Percentiles rank a stretch among this genome's conserved stretches.
Evolutionary conservation across 2,113 vertebrate genomes (phyloP).

Genomic region (Dascyllus trimaculatus): DNA sequence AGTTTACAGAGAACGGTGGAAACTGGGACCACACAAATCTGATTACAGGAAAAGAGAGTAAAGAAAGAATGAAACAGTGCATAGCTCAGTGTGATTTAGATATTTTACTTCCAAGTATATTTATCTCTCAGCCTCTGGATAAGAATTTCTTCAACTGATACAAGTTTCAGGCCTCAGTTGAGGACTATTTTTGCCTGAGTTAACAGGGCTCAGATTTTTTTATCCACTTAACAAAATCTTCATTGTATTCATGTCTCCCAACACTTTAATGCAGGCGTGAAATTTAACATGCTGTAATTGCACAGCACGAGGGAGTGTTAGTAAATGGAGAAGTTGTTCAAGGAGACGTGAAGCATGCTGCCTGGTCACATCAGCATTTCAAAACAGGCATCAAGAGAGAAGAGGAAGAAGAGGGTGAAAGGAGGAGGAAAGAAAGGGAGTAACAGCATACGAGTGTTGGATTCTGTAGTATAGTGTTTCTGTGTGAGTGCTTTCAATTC

Average conservation of each 20-base stretch:
- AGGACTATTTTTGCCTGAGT: not conserved
- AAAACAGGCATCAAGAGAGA: conserved; percentile 32
- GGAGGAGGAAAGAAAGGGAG: not conserved
- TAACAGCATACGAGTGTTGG: not conserved
- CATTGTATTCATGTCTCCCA: not conserved
- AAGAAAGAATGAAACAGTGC: not conserved
- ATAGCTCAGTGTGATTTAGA: not conserved
- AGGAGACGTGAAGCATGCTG: conserved; percentile 19
- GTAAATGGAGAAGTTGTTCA: conserved; percentile 18
- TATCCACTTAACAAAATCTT: not conserved
- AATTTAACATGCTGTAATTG: conserved; percentile 35
- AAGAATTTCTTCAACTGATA: not conserved
- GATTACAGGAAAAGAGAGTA: not conserved
- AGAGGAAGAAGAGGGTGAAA: not conserved
- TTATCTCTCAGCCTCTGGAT: not conserved
- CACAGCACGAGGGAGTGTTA: not conserved
- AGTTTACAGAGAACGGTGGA: conserved; percentile 4
- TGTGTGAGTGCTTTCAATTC: not conserved
- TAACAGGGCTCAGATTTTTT: not conserved
- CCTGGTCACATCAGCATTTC: conserved; percentile 40
- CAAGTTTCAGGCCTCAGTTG: not conserved
- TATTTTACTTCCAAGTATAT: not conserved
- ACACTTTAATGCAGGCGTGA: not conserved
- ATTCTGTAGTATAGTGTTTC: not conserved
- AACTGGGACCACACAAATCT: not conserved